A percentile compares a stretch with the other conserved stretches of the same genome.
These are phyloP conservation scores for Chiloscyllium plagiosum DNA, from an alignment of 2,113 vertebrate genomes.

Conservation along the genomic window DNA sequence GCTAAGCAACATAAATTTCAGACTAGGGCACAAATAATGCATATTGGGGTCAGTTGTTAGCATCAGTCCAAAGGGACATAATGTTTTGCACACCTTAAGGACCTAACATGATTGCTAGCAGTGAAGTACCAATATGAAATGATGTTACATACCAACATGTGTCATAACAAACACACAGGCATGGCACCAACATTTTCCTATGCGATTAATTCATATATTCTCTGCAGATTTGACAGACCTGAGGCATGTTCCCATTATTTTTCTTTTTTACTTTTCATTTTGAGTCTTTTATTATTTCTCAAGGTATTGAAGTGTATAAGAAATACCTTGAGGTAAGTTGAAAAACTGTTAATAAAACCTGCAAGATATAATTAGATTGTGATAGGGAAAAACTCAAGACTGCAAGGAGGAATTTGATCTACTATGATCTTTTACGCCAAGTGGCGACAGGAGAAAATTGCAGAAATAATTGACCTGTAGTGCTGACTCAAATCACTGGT, in stretches of 20 bases:
- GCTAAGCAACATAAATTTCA: not conserved
- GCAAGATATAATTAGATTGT: not conserved
- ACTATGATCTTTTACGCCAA: not conserved
- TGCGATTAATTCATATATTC: not conserved
- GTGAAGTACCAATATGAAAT: too few relatives aligned
- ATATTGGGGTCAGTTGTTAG: not conserved
- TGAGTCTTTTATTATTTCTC: not conserved
- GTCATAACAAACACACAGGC: not conserved
- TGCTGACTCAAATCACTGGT: not conserved
- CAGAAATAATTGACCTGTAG: not conserved
- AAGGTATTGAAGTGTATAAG: not conserved
- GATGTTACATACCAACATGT: not conserved
- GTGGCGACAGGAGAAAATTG: not conserved
- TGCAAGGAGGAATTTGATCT: not conserved
- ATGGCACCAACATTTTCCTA: not conserved
- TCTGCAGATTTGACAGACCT: not conserved
- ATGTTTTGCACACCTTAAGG: not conserved
- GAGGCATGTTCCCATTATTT: not conserved
- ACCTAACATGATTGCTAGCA: not conserved
- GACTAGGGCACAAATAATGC: not conserved
- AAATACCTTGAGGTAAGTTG: not conserved
- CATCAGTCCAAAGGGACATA: not conserved
- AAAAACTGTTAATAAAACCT: not conserved
- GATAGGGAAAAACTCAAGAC: not conserved
- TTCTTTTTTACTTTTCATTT: not conserved